These are phyloP conservation scores for Leptinotarsa tumamoca DNA, from an alignment of 2,888 invertebrate genomes.

Conservation along the genomic window DNA sequence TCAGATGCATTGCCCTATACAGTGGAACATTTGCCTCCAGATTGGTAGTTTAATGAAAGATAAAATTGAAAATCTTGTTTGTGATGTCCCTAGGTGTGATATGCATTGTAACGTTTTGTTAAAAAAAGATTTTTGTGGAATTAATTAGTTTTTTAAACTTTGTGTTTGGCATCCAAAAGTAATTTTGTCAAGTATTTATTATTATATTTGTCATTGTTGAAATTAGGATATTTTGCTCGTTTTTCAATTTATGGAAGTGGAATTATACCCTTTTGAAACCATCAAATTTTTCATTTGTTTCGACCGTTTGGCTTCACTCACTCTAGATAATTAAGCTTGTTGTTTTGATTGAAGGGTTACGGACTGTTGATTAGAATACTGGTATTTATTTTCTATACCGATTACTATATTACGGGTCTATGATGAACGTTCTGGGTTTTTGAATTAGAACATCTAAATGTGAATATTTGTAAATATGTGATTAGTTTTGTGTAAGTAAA, in stretches of 20 bases:
- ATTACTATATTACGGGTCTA: constrained; percentile 65
- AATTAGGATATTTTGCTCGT: too few species aligned
- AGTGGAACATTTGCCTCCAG: too few species aligned
- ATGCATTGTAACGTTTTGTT: too few species aligned
- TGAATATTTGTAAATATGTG: constrained; percentile 67
- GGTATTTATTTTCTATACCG: constrained; percentile 60
- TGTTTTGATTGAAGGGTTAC: constrained; percentile 26
- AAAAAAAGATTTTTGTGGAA: too few species aligned
- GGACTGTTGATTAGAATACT: constrained; percentile 53
- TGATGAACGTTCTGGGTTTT: constrained; percentile 58
- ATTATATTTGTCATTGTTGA: too few species aligned
- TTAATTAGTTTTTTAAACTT: too few species aligned
- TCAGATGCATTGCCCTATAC: too few species aligned
- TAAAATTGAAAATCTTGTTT: too few species aligned
- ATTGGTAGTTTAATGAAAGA: too few species aligned
- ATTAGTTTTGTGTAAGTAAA: constrained; percentile 66
- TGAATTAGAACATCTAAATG: constrained; percentile 65
- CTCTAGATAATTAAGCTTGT: constrained; percentile 16
- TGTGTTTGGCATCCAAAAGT: too few species aligned
- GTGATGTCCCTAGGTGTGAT: too few species aligned
- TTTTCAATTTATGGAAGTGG: background rate
- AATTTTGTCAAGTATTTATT: too few species aligned
- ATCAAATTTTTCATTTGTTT: background rate
- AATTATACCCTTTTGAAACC: background rate
- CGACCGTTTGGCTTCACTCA: background rate